Evolutionary conservation across 2,888 invertebrate genomes (phyloP), one percentile per base, ranked within the genome.

Genomic region (Amphipyra berbera): DNA sequence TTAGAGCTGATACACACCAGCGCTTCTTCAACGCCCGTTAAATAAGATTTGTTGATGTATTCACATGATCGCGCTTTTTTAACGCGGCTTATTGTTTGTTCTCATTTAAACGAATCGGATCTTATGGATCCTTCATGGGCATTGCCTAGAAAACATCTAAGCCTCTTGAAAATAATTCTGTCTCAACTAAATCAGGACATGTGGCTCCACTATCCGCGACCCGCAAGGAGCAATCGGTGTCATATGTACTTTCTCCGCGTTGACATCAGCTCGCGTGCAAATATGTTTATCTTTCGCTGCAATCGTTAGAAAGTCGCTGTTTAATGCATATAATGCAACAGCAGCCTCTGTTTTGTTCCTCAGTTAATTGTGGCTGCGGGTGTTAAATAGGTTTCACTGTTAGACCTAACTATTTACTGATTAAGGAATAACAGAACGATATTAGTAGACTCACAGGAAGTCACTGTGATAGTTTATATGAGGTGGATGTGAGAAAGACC

Each of bases 211-310:
- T 61, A 53, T 14, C 50, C 48, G 40, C 69, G 66, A 64, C 58
- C 71, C 41, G 66, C 53, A 76, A 81, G 69, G 70, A 79, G 66
- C 62, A 55, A 56, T 68, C 65, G 60, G 70, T 74, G 79, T 76
- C 76, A 72, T 72, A 82, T 76, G 78, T 74, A 82, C 88, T 88
- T 88, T 88, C 88, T 76, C 83, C 63, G 27, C 21, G 49, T 73
- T 77, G 79, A 73, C 82, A 81, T 76, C 76, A 68, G 56, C 67
- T 82, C 71, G 82, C 81, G 79, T 80, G 82, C 81, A 79, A 83
- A 85, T 84, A 86, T 83, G 79, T 73, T 77, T 79, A 79, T 81
- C 79, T 78, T 75, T 62, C 61, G 55, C 54, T 66, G 71, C 75
- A 69, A 79, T 81, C 79, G 63, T 70, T 79, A 83, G 84, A 83